Evolutionary conservation across 2,113 vertebrate genomes (phyloP), one percentile per base, ranked within the genome.

Genomic region (Poeciliopsis prolifica): DNA sequence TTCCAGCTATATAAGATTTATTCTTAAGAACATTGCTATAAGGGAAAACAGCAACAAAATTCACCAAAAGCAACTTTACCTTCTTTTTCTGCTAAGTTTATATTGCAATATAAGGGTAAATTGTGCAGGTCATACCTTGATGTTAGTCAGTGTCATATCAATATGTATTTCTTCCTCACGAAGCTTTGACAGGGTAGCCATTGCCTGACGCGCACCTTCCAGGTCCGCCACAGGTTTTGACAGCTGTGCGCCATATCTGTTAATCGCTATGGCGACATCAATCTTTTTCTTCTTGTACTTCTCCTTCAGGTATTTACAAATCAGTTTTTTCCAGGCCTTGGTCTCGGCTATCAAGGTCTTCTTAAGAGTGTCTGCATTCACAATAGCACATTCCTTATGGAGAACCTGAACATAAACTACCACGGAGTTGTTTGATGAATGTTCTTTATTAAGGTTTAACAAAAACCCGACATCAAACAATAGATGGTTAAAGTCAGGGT

Each of bases 281-380:
- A 79, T 82, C 93, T 97, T 95, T 86, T 96, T 96, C 84, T 87
- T 94, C 81, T 93, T 95, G 89, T 96, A 96, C 74, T 95, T 87
- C 17, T 95, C 92, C 84, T 95, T 95, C 84, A 96, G 83, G 77
- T 95, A 95, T 51, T 15, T 93, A 77, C 96, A 96, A 19, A 96
- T 87, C 37, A 94, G 77, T 84, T 86, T 92, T 88, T 95, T 97
- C 96, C 96, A 97, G 22, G 94, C 89, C 81, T 94, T 95, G 33
- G 94, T 94, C 89, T 97, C 95, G 51, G 72, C 37, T 35, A 72
- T 84, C 84, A 97, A 91, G 62, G 93, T 88, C 80, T 73, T 81
- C 89, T 95, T 96, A 81, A 97, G 85, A 35, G 89, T 91, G 70
- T n/a, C 96, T 97, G 29, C 29, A 6, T 62, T 60, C 29, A 80